phyloP scores from a whole-genome alignment of 2,113 vertebrate species.

The Poeciliopsis turrubarensis region DNA sequence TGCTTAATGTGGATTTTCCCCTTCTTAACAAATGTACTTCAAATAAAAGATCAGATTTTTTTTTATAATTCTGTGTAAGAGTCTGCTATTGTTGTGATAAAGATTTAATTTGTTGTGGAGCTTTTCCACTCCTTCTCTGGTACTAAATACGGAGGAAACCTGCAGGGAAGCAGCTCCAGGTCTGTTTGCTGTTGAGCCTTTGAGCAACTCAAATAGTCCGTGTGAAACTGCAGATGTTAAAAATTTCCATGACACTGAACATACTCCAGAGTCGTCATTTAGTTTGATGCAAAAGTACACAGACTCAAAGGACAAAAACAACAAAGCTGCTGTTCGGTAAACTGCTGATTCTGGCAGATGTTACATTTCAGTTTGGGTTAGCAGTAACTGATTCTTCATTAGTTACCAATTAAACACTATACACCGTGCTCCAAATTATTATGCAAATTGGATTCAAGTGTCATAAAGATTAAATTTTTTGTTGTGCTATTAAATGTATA shows the following conservation, averaged over 20 bases:
- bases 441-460: too few species aligned
- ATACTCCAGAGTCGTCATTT: not conserved
- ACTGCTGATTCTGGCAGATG: not conserved
- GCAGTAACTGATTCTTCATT: not conserved
- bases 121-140: not conserved
- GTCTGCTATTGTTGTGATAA: not conserved
- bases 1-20: too few species aligned
- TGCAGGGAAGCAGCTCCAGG: not conserved
- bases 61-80: not conserved
- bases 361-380: not conserved
- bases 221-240: not conserved
- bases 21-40: not conserved
- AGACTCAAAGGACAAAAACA: not conserved
- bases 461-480: too few species aligned
- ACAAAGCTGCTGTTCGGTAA: not conserved
- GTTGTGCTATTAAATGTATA: too few species aligned
- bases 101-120: not conserved
- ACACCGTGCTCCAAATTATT: too few species aligned
- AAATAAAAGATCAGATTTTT: not conserved
- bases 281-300: not conserved
- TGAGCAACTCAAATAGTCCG: not conserved
- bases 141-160: not conserved
- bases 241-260: not conserved
- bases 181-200: conserved; percentile 8
- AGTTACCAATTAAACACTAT: not conserved